A percentile compares a stretch with the other conserved stretches of the same genome.
Evolutionary conservation across 2,888 invertebrate genomes (phyloP).

Genomic region (Panopea generosa): DNA sequence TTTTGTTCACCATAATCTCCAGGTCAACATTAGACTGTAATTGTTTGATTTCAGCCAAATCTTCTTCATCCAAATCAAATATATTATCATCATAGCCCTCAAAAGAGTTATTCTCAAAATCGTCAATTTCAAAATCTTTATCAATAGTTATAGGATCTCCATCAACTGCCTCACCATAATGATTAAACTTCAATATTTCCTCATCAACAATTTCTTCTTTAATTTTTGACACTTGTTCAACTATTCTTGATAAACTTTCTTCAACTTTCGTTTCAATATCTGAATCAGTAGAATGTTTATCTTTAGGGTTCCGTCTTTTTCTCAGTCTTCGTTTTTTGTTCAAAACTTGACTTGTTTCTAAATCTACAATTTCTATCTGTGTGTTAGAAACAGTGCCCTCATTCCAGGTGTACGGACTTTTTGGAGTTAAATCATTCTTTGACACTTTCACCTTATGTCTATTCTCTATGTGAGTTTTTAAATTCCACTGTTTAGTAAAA

Average conservation of each 20-base stretch:
- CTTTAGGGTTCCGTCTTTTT: background rate
- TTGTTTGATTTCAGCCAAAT: constrained; percentile 51
- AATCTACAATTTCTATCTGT: background rate
- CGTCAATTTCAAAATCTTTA: background rate
- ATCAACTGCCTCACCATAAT: too few species aligned
- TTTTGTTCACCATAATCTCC: constrained; percentile 52
- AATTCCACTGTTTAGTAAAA: constrained; percentile 60
- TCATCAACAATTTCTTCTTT: background rate
- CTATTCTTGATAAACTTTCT: background rate
- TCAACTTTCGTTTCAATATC: background rate
- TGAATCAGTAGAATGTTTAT: background rate
- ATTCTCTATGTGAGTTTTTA: constrained; percentile 57
- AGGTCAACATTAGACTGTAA: constrained; percentile 52
- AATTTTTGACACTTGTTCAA: background rate
- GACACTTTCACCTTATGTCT: constrained; percentile 53
- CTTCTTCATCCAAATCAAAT: constrained; percentile 54
- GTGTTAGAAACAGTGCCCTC: constrained; percentile 4
- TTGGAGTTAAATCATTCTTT: constrained; percentile 47
- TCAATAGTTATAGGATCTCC: background rate
- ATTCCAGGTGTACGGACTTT: constrained; percentile 41
- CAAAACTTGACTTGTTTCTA: background rate
- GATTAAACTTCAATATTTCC: background rate
- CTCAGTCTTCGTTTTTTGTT: background rate
- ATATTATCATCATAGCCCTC: constrained; percentile 51
- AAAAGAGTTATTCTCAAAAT: constrained; percentile 12